Evolutionary conservation across 2,797 vertebrate genomes (phyloP).

Genomic region (Mallotus villosus): DNA sequence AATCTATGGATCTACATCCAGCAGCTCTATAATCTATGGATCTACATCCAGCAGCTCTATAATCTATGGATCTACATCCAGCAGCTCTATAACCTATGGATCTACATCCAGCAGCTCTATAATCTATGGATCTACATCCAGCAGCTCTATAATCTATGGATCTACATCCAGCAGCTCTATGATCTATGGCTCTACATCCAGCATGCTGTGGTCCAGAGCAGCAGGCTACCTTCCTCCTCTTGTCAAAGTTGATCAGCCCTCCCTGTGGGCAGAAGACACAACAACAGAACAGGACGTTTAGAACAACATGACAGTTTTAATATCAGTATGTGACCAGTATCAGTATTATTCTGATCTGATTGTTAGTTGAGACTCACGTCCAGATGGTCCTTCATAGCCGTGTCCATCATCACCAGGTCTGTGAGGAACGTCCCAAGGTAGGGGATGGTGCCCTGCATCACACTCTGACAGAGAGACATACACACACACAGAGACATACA

Average conservation of each 20-base stretch:
- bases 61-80: no score
- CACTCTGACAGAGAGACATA: conserved; percentile 78
- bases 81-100: no score
- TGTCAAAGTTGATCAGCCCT: conserved; percentile 62
- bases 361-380: conserved; percentile 72
- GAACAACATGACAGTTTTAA: neutral
- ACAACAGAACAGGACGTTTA: neutral
- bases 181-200: no score
- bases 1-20: no score
- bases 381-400: conserved; percentile 86
- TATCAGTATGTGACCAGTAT: no score
- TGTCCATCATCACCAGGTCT: conserved; percentile 88
- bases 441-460: conserved; percentile 88
- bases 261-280: conserved; percentile 33
- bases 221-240: conserved; percentile 55
- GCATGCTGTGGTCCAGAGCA: no score
- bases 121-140: no score
- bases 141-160: no score
- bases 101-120: no score
- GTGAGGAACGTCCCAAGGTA: conserved; percentile 88
- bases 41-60: no score
- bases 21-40: no score
- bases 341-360: neutral
- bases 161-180: no score
- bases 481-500: conserved; percentile 7